Base-by-base conservation (phyloP, 2,888 invertebrate species). In the Sphaerophoria rueppellii region DNA sequence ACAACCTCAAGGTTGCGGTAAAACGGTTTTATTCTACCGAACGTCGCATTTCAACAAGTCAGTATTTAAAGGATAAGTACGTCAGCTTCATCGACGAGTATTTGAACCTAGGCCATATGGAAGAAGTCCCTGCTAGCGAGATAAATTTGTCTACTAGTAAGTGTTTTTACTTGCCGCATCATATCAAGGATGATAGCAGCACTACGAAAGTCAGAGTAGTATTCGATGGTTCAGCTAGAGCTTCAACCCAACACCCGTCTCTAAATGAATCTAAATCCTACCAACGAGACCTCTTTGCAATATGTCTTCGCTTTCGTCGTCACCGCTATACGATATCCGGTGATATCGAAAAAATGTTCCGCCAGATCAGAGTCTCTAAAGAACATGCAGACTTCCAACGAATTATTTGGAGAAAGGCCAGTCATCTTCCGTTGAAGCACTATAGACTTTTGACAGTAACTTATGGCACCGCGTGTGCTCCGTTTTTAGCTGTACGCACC, bases 381-480 rank as follows among this genome's bases (percentile, higher is more conserved):
- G n/a, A 76, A 9, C 69, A 80, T 61, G 16, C 67, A 3, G 57
- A 74, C 4, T 85, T 75, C 50, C 85, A 87, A 63, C 54, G 79
- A 7, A 80, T 87, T 58, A 24, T 80, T 9, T 87, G 75, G 72
- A 73, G 81, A 43, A 48, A 73, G 7, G 50, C 71, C n/a, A 52
- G 37, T 12, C 5, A 65, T 2, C 35, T 75, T 9, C 71, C 57
- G 0, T 48, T 83, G 2, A 63, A 78, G 40, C 73, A 85, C 50
- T 86, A 60, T 55, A 65, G 76, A 7, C 65, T 86, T 35, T 65
- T 40, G 37, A 85, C 78, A 1, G 86, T 86, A 0, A 86, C 85
- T 7, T 87, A 80, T 58, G 75, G 85, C 12, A 82, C 80, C 7
- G 60, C 71, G n/a, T 81, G 78, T 32, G 87, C 82, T 7, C 75